Evolutionary conservation across 2,113 vertebrate species (phyloP).

Genomic region (Tragelaphus strepsiceros): DNA sequence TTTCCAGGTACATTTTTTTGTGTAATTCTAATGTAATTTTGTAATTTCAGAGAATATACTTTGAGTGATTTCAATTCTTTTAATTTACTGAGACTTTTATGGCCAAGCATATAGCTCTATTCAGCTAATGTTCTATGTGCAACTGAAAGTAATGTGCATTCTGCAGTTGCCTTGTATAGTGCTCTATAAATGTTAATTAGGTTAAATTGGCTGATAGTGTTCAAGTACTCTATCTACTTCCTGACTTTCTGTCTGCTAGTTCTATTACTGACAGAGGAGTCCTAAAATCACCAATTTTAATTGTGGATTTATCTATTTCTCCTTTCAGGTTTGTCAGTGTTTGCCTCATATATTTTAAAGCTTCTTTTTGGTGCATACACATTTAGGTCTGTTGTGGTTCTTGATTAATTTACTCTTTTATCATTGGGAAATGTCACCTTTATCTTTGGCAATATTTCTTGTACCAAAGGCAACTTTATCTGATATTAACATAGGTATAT

Average conservation of each 20-base stretch:
- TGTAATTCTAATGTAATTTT: neutral
- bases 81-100: neutral
- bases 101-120: neutral
- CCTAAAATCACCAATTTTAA: neutral
- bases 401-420: neutral
- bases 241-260: neutral
- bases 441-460: neutral
- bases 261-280: neutral
- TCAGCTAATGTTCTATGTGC: neutral
- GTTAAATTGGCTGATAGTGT: neutral
- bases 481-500: neutral
- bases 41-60: neutral
- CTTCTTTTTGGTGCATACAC: neutral
- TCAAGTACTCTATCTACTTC: neutral
- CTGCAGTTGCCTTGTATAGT: neutral
- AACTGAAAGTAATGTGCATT: neutral
- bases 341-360: neutral
- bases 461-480: neutral
- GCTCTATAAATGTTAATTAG: slow-evolving; percentile 14
- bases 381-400: neutral
- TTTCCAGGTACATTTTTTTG: neutral
- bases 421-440: neutral
- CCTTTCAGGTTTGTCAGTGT: neutral
- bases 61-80: neutral
- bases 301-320: neutral